These are phyloP conservation scores for Empis stercorea DNA, from an alignment of 2,888 invertebrate genomes.

Conservation along the genomic window DNA sequence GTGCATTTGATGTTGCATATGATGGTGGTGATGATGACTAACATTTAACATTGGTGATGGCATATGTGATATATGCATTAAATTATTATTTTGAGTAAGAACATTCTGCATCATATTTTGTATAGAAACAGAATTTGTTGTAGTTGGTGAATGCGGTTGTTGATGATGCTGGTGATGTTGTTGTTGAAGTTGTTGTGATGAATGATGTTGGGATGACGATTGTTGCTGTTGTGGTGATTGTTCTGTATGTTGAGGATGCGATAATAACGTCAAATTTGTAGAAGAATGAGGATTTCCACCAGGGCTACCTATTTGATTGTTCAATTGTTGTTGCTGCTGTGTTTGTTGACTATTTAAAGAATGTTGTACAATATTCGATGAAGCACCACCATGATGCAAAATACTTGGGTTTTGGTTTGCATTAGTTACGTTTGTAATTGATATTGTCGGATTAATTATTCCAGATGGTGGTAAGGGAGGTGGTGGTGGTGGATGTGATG, in stretches of 20 bases:
- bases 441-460: no score
- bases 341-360: neutral
- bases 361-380: constrained; percentile 13
- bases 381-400: neutral
- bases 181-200: constrained; percentile 7
- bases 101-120: constrained; percentile 33
- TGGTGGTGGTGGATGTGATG: neutral
- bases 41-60: constrained; percentile 17
- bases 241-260: constrained; percentile 9
- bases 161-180: constrained; percentile 13
- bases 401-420: neutral
- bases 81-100: constrained; percentile 17
- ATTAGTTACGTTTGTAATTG: neutral
- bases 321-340: constrained; percentile 6
- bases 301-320: constrained; percentile 10
- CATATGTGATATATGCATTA: constrained; percentile 28
- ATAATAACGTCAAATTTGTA: no score
- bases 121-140: neutral
- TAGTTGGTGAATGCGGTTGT: constrained; percentile 2
- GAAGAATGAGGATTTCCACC: constrained; percentile 5
- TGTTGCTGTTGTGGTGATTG: constrained; percentile 16
- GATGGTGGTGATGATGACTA: constrained; percentile 12
- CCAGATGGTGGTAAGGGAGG: neutral
- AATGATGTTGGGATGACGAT: constrained; percentile 15
- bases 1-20: constrained; percentile 14